These are phyloP conservation scores for Embiotoca jacksoni DNA, from an alignment of 2,113 vertebrate genomes.

Conservation along the genomic window DNA sequence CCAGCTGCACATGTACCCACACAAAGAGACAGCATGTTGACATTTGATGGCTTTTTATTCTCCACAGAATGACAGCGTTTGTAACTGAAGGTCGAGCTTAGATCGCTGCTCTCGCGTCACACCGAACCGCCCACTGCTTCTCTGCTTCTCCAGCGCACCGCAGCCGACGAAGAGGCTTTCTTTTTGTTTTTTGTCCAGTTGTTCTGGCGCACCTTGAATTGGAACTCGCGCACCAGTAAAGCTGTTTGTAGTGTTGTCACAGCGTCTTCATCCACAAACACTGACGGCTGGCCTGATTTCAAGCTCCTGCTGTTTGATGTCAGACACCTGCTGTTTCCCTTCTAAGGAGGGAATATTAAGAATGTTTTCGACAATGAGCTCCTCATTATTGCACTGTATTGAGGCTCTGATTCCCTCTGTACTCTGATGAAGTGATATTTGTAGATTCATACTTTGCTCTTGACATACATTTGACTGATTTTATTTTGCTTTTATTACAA, in stretches of 20 bases:
- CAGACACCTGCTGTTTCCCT: conserved; percentile 26
- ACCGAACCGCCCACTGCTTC: conserved; percentile 6
- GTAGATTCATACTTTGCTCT: neutral
- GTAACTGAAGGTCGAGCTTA: conserved; percentile 60
- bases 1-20: conserved; percentile 6
- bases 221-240: neutral
- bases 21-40: conserved; percentile 32
- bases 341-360: conserved; percentile 11
- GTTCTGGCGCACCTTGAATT: conserved; percentile 13
- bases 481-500: neutral
- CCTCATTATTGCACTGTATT: conserved; percentile 6
- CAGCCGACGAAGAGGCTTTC: conserved; percentile 27
- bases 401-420: neutral
- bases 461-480: too few species aligned
- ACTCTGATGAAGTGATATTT: neutral
- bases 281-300: conserved; percentile 39
- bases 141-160: neutral
- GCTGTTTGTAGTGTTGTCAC: conserved; percentile 24
- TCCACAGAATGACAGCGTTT: conserved; percentile 51
- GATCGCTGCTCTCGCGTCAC: conserved; percentile 24
- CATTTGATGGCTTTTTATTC: conserved; percentile 56
- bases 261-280: conserved; percentile 32
- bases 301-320: conserved; percentile 49
- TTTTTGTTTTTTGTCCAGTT: conserved; percentile 22
- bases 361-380: conserved; percentile 16